Conservation (phyloP, 2,113 vertebrate genomes). For the Catharus bicknelli region DNA sequence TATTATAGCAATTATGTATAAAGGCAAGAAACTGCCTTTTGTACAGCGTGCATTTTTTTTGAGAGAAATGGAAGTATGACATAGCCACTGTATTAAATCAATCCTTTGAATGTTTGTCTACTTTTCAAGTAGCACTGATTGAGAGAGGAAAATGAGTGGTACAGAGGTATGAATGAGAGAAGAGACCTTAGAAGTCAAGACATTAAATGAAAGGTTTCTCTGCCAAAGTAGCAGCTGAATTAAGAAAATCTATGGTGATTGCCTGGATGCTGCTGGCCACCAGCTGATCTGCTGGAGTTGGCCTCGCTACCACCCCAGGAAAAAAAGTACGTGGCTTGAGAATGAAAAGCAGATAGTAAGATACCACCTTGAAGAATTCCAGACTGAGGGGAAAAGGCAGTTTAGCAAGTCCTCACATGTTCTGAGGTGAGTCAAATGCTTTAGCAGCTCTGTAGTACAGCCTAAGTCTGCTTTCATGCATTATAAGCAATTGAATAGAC, state of each 20-base stretch:
- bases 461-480: neutral
- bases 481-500: neutral
- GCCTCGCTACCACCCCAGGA: neutral
- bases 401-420: neutral
- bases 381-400: neutral
- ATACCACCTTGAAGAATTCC: neutral
- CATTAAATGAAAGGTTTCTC: neutral
- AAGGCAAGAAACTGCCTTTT: neutral
- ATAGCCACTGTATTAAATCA: neutral
- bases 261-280: neutral
- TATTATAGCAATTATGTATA: neutral
- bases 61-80: neutral
- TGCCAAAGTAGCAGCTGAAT: neutral
- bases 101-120: neutral
- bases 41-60: neutral
- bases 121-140: neutral
- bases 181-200: neutral
- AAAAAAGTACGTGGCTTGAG: neutral
- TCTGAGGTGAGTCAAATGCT: neutral
- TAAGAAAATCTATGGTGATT: neutral
- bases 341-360: neutral
- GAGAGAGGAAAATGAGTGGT: neutral
- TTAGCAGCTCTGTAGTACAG: neutral
- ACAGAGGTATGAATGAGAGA: neutral
- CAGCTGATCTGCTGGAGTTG: neutral